A percentile compares a stretch with the other conserved stretches of the same genome.
These are phyloP conservation scores for Campylomormyrus tamandua DNA, from an alignment of 2,113 vertebrate genomes.

Conservation along the genomic window DNA sequence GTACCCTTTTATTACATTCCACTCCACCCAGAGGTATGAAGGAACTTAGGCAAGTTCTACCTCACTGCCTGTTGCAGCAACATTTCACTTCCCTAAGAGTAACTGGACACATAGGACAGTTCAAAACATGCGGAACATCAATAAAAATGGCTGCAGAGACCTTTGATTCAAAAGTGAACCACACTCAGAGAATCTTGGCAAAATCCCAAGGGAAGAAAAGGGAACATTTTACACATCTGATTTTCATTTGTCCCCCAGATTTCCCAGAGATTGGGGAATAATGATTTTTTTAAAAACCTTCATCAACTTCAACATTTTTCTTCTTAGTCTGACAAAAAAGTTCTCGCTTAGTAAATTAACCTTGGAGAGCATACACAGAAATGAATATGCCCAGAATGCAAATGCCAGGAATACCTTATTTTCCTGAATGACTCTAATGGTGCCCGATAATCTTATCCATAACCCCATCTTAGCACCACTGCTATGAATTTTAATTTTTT, in stretches of 20 bases:
- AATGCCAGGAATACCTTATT: slow-evolving; percentile 28
- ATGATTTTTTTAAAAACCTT: slow-evolving; percentile 19
- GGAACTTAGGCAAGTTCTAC: neutral
- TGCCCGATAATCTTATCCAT: slow-evolving; percentile 17
- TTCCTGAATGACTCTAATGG: slow-evolving; percentile 20
- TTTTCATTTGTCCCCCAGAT: slow-evolving; percentile 24
- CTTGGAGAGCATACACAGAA: slow-evolving; percentile 57
- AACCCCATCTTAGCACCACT: neutral
- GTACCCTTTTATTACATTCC: slow-evolving; percentile 4
- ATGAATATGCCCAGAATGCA: slow-evolving; percentile 52
- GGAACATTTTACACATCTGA: slow-evolving; percentile 30
- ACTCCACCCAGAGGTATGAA: neutral
- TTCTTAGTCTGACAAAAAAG: slow-evolving; percentile 14
- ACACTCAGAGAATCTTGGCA: slow-evolving; percentile 20
- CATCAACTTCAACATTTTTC: slow-evolving; percentile 17
- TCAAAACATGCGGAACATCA: slow-evolving; percentile 1
- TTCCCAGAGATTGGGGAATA: neutral
- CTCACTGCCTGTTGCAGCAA: neutral
- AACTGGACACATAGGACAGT: slow-evolving; percentile 1
- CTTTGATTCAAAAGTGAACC: neutral
- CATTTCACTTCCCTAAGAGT: neutral
- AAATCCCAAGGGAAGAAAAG: neutral
- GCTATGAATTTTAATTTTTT: slow-evolving; percentile 22
- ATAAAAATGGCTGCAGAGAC: neutral
- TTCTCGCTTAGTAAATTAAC: slow-evolving; percentile 53